phyloP scores from a whole-genome alignment of 2,797 vertebrate genomes.

The Erithacus rubecula region DNA sequence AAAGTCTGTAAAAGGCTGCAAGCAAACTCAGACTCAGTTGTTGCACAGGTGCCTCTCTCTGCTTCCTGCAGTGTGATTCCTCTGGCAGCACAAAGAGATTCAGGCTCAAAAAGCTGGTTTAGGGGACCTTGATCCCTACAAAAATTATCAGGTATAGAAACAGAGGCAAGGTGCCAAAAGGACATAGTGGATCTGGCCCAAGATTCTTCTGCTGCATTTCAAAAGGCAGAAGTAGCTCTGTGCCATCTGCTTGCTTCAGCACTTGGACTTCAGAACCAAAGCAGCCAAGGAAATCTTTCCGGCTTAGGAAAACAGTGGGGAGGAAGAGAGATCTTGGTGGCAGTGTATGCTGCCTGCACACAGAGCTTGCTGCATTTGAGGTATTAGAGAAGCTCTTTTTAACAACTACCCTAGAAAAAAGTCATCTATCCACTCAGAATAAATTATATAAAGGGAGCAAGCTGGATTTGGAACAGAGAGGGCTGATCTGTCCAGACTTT shows the following conservation, averaged over 20 bases:
- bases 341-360: neutral
- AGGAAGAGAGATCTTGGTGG: neutral
- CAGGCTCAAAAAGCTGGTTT: neutral
- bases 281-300: slow-evolving; percentile 7
- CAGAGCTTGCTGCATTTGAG: neutral
- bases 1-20: neutral
- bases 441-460: neutral
- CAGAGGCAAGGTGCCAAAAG: neutral
- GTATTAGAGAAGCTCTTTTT: neutral
- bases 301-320: neutral
- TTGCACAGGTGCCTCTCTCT: neutral
- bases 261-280: neutral
- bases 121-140: neutral
- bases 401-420: neutral
- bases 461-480: neutral
- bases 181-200: neutral
- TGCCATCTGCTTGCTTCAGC: slow-evolving; percentile 9
- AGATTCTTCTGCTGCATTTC: neutral
- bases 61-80: neutral
- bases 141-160: neutral
- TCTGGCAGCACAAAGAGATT: neutral
- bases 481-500: neutral
- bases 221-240: neutral
- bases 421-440: neutral
- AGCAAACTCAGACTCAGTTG: neutral